A percentile compares a stretch with the other conserved stretches of the same genome.
Evolutionary conservation across 2,113 vertebrate species (phyloP).

Genomic region (Bungarus multicinctus): DNA sequence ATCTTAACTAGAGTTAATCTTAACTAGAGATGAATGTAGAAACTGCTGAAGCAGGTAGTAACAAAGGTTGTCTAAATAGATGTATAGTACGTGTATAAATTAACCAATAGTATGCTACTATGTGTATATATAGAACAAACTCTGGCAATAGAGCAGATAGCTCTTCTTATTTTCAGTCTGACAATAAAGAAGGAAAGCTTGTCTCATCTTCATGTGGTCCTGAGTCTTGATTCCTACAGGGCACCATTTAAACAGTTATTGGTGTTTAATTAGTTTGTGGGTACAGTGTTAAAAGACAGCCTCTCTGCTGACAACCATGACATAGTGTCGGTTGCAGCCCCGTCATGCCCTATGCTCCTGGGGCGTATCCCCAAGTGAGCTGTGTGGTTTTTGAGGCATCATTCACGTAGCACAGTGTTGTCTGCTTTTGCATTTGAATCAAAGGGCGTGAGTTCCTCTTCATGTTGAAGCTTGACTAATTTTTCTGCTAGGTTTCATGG

Average conservation of each 20-base stretch:
- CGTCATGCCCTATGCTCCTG: background rate
- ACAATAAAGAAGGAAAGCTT: no score
- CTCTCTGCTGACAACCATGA: background rate
- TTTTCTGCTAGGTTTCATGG: background rate
- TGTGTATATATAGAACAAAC: no score
- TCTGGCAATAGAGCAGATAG: no score
- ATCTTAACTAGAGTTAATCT: no score
- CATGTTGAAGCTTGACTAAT: background rate
- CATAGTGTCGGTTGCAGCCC: background rate
- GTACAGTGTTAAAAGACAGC: background rate
- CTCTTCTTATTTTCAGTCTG: no score
- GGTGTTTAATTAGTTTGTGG: background rate
- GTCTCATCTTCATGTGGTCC: no score
- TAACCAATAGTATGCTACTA: no score
- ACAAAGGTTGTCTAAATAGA: no score
- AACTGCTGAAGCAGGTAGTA: no score
- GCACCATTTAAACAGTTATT: background rate
- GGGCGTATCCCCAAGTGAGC: background rate
- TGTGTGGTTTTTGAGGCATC: background rate
- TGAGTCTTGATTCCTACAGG: no score
- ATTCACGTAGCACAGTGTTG: background rate
- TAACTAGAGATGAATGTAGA: no score
- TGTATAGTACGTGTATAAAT: no score
- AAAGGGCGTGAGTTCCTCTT: background rate
- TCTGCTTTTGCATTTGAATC: background rate